These are phyloP conservation scores for Vesta saturnalis DNA, from an alignment of 2,888 invertebrate species.

Conservation along the genomic window DNA sequence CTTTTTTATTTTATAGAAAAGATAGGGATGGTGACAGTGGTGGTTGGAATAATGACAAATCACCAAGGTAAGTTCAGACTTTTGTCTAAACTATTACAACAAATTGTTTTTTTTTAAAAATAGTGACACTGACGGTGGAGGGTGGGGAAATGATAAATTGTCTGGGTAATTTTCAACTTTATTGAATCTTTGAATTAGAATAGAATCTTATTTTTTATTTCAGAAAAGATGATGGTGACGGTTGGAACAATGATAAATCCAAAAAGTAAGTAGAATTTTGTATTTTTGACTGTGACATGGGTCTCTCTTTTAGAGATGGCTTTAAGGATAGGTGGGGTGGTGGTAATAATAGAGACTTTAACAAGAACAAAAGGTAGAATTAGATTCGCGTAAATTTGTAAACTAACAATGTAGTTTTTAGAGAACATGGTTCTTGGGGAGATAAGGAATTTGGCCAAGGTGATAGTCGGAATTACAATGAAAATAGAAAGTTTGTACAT, in stretches of 20 bases:
- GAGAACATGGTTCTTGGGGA: slow-evolving; percentile 21
- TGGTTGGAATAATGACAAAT: background rate
- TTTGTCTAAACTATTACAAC: no score
- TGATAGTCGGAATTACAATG: background rate
- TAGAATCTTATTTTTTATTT: background rate
- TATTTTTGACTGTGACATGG: no score
- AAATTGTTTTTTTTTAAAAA: no score
- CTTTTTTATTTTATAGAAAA: background rate
- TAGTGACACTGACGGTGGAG: no score
- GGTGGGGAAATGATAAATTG: no score
- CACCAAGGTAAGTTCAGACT: no score
- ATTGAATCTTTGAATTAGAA: background rate
- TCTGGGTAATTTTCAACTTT: no score
- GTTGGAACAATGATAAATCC: background rate
- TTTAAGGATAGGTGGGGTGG: background rate
- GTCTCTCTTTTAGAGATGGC: no score
- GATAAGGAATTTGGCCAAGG: slow-evolving; percentile 2
- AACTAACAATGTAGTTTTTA: background rate
- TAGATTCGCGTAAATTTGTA: background rate
- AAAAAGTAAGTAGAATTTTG: slow-evolving; percentile 1
- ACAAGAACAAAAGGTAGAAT: slow-evolving; percentile 8
- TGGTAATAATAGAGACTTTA: background rate
- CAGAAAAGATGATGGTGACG: background rate
- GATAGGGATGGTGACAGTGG: background rate
- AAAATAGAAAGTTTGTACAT: background rate